Conservation (phyloP, 2,888 invertebrate genomes). For the Colletes collaris region DNA sequence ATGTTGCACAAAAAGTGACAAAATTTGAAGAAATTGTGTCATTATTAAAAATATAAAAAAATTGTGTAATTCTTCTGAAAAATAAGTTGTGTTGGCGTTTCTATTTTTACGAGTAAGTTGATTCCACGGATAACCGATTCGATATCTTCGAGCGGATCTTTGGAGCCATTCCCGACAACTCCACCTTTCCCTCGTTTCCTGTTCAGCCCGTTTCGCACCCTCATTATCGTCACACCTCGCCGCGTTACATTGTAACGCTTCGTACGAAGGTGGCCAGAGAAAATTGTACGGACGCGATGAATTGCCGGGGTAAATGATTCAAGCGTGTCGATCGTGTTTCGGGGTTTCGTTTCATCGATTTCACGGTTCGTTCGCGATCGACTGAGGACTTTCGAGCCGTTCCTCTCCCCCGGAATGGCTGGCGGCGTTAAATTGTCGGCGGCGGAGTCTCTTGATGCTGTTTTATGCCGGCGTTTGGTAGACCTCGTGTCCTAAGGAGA, state of each 20-base stretch:
- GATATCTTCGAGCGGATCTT: neutral
- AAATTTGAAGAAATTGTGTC: no score
- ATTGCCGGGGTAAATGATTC: constrained; percentile 23
- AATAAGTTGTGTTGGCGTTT: no score
- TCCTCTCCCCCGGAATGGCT: neutral
- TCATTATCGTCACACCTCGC: constrained; percentile 24
- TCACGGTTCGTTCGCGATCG: constrained; percentile 48
- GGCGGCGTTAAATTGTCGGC: constrained; percentile 12
- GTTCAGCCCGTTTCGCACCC: neutral
- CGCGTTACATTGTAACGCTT: constrained; percentile 16
- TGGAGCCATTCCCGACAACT: neutral
- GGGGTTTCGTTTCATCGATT: constrained; percentile 44
- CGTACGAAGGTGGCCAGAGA: constrained; percentile 10
- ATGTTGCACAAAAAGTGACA: no score
- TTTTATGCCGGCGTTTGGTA: constrained; percentile 5
- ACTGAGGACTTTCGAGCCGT: constrained; percentile 24
- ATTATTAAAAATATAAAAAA: no score
- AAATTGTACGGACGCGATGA: constrained; percentile 1
- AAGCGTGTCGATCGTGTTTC: constrained; percentile 37
- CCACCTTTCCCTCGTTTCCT: no score
- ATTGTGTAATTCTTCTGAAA: no score
- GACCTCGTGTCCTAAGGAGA: constrained; percentile 10
- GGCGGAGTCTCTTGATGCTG: constrained; percentile 27
- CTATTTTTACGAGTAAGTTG: neutral
- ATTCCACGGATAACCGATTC: neutral